Evolutionary conservation across 2,113 vertebrate genomes (phyloP), one percentile per base, ranked within the genome.

Genomic region (Odocoileus virginianus): DNA sequence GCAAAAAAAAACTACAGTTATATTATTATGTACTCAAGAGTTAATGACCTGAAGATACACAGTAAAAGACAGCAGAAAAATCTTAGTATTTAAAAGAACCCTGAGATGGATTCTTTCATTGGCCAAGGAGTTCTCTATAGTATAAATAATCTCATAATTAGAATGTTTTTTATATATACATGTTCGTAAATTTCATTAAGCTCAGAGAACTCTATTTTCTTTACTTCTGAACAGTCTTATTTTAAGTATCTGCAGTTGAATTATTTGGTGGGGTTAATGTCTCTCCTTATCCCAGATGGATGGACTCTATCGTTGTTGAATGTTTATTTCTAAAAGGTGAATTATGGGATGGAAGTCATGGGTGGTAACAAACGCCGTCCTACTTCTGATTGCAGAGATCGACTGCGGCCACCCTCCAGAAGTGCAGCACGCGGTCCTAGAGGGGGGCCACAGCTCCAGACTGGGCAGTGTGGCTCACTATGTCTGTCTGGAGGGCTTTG

Each of bases 401-500:
- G 7, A 81, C 55, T 98, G 98, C 28, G 98, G 98, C 74, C 43
- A 2, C 45, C 95, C 97, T 71, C 97, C 93, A 0, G 60, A 55
- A 16, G 91, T 98, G n/a, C 55, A 2, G 3, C 94, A 92, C 0
- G 79, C 97, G 6, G 19, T 97, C 47, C 81, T 97, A 33, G 27
- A 91, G 15, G 95, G 88, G 60, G 97, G 96, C 52, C 87, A 33
- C n/a, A 78, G 86, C 67, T 96, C 97, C 60, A 89, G 74, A 9
- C 50, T 94, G 43, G 82, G 96, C 33, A 16, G 71, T 19, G 87
- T 93, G 94, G 98, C 98, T 43, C 92, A 91, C 52, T 98, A 98
- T 43, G 19, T 89, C 52, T 98, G 98, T n/a, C 97, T 45, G 30
- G 97, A 96, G 79, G 97, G 98, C 94, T 98, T 95, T 45, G 95